phyloP scores from a whole-genome alignment of 1,140 invertebrate species.

The Leptopilina clavipes region DNA sequence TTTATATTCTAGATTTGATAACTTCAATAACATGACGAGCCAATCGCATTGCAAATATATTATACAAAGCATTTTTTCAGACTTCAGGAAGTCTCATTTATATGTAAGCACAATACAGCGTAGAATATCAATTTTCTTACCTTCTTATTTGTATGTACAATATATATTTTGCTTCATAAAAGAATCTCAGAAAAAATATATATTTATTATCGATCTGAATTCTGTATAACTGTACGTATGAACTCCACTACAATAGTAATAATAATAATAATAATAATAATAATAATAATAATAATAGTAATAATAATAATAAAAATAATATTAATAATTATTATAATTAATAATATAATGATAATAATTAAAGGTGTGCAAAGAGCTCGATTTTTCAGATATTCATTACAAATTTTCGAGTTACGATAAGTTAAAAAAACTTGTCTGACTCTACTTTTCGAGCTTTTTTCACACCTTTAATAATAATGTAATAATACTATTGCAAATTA shows the following conservation, averaged over 20 bases:
- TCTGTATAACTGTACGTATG: not conserved
- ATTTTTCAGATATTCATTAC: too few relatives aligned
- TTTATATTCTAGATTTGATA: constrained; percentile 15
- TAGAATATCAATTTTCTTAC: not conserved
- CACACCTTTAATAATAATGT: too few relatives aligned
- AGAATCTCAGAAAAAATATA: constrained; percentile 11
- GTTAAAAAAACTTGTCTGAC: too few relatives aligned
- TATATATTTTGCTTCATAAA: not conserved
- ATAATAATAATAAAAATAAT: too few relatives aligned
- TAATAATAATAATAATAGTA: not conserved
- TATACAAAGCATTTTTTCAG: constrained; percentile 25
- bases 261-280: not conserved
- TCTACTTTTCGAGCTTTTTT: too few relatives aligned
- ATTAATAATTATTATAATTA: too few relatives aligned
- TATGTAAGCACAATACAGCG: not conserved
- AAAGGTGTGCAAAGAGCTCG: not conserved
- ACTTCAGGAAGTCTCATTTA: not conserved
- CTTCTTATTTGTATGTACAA: not conserved
- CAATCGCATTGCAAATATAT: not conserved
- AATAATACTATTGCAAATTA: too few relatives aligned
- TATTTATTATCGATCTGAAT: constrained; percentile 4
- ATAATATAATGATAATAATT: too few relatives aligned
- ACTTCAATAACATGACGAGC: constrained; percentile 21
- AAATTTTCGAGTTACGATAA: too few relatives aligned
- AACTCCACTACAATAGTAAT: not conserved